A percentile compares a stretch with the other conserved stretches of the same genome.
phyloP scores from a whole-genome alignment of 2,888 invertebrate species.

The Ecliptopera silaceata region DNA sequence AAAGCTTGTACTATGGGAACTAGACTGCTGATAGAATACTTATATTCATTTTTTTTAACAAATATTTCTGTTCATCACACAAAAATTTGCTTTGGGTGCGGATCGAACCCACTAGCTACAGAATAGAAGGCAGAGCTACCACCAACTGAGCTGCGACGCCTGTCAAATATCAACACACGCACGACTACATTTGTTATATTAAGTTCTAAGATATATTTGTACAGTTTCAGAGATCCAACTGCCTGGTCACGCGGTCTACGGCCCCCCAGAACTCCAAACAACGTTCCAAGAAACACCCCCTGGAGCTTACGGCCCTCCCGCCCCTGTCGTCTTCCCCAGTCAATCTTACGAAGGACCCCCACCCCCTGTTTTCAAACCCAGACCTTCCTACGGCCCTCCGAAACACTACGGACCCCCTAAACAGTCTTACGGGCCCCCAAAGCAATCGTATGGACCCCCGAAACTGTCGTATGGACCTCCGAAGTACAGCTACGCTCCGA shows the following conservation, averaged over 20 bases:
- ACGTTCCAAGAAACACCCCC: constrained; percentile 58
- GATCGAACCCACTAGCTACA: no score
- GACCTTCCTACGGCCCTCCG: constrained; percentile 70
- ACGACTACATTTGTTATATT: no score
- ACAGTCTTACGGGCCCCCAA: constrained; percentile 50
- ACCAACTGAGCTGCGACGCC: no score
- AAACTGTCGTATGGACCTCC: constrained; percentile 58
- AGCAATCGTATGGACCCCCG: constrained; percentile 60
- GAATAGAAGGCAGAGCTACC: no score
- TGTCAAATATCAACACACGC: no score
- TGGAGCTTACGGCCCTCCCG: constrained; percentile 78
- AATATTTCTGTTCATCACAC: no score
- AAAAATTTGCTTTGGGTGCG: no score
- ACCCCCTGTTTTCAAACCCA: constrained; percentile 71
- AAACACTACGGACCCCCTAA: constrained; percentile 69
- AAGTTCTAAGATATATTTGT: background rate
- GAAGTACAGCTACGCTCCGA: constrained; percentile 52
- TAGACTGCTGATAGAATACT: no score
- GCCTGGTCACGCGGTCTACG: constrained; percentile 82
- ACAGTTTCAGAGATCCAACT: constrained; percentile 69
- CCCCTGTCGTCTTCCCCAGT: constrained; percentile 68
- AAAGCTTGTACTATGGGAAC: no score
- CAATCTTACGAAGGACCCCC: constrained; percentile 79
- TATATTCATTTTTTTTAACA: no score
- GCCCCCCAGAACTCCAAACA: constrained; percentile 77